A percentile compares a stretch with the other conserved stretches of the same genome.
These are phyloP conservation scores for Psittacara wagleri DNA, from an alignment of 2,113 vertebrate genomes.

Conservation along the genomic window DNA sequence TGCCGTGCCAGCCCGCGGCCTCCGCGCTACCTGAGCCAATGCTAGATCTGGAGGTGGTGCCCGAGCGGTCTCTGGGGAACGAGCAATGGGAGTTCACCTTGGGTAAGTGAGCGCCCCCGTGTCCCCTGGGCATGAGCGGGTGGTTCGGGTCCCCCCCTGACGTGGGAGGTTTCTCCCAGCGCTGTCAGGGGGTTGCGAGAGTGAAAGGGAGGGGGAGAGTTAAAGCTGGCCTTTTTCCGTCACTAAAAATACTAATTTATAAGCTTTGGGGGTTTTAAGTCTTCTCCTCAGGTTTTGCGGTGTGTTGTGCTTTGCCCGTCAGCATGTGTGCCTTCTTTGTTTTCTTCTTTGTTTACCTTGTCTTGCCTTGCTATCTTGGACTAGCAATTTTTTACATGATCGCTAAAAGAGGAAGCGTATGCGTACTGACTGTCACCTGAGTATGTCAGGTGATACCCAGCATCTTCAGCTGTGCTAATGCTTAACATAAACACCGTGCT, in stretches of 20 bases:
- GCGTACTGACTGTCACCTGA: not conserved
- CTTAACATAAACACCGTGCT: not conserved
- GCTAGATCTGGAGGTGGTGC: constrained; percentile 99
- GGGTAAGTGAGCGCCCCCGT: constrained; percentile 74
- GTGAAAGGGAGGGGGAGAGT: not conserved
- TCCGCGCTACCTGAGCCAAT: constrained; percentile 85
- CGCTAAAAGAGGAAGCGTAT: not conserved
- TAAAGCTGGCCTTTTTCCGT: not conserved
- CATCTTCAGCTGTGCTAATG: not conserved
- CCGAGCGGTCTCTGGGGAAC: constrained; percentile 98
- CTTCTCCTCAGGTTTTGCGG: not conserved
- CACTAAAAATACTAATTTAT: fast-evolving
- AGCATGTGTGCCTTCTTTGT: not conserved
- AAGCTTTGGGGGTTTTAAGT: not conserved
- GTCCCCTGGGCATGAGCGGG: not conserved
- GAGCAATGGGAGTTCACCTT: constrained; percentile 99
- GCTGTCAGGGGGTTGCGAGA: not conserved
- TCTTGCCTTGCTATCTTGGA: not conserved
- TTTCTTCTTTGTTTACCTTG: not conserved
- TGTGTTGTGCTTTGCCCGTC: not conserved
- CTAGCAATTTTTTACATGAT: not conserved
- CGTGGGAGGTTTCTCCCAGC: fast-evolving
- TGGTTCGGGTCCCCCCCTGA: not conserved
- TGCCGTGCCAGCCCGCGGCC: constrained; percentile 44
- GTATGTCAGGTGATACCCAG: not conserved